Percentiles rank a stretch among this genome's conserved stretches.
These are phyloP conservation scores for Schizaphis graminum DNA, from an alignment of 2,888 invertebrate genomes.

Conservation along the genomic window DNA sequence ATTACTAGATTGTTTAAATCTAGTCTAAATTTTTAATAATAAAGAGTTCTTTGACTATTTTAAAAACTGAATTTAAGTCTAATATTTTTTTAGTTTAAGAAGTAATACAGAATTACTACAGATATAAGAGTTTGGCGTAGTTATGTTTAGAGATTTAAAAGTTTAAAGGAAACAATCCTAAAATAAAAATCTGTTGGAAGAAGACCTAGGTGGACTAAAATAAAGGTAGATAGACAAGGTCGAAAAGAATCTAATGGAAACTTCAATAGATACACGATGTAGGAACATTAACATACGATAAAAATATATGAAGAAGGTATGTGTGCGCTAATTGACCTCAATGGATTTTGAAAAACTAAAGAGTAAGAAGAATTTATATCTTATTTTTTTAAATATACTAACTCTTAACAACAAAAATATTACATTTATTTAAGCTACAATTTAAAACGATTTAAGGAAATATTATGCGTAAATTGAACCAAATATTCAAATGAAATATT, in stretches of 20 bases:
- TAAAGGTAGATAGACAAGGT: not conserved
- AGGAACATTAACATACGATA: not conserved
- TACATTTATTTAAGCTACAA: not conserved
- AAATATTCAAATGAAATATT: not conserved
- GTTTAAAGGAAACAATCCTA: not conserved
- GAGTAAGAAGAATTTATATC: not conserved
- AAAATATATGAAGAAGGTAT: not conserved
- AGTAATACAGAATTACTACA: not conserved
- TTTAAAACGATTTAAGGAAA: not conserved
- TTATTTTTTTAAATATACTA: too few relatives aligned
- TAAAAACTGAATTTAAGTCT: not conserved
- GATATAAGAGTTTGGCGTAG: not conserved
- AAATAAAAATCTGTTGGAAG: not conserved
- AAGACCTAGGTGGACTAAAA: not conserved
- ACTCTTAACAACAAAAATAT: not conserved
- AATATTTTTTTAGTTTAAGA: not conserved
- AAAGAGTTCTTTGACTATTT: not conserved
- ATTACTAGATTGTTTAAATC: not conserved
- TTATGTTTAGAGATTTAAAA: not conserved
- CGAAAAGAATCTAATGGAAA: not conserved
- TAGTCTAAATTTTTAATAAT: not conserved
- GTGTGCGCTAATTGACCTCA: not conserved
- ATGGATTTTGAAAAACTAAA: not conserved
- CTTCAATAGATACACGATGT: not conserved
- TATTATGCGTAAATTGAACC: not conserved